A percentile compares a stretch with the other conserved stretches of the same genome.
These are phyloP conservation scores for Equus przewalskii DNA, from an alignment of 2,113 vertebrate genomes.

Conservation along the genomic window DNA sequence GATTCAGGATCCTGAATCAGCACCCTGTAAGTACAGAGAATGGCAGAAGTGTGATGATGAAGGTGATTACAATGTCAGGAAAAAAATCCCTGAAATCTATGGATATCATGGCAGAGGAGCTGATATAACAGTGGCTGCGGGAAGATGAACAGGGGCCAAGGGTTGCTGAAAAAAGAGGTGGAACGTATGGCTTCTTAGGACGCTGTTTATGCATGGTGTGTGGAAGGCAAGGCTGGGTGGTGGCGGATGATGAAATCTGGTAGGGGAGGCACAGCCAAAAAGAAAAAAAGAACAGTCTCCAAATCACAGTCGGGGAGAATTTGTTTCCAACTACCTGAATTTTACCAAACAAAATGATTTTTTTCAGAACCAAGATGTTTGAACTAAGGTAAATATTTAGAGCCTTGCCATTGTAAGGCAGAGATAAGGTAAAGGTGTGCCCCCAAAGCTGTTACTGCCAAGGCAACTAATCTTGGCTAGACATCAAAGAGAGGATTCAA, in stretches of 20 bases:
- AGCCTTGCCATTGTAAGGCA: background rate
- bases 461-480: background rate
- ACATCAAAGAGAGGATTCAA: background rate
- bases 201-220: background rate
- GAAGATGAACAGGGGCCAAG: background rate
- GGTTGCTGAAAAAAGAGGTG: background rate
- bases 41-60: background rate
- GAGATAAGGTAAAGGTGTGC: background rate
- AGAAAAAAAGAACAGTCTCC: background rate
- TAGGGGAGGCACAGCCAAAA: background rate
- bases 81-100: background rate
- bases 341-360: background rate
- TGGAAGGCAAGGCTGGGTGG: background rate
- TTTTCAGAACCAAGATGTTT: background rate
- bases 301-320: background rate
- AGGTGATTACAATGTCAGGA: background rate
- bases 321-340: background rate
- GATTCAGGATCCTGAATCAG: background rate
- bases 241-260: background rate
- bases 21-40: background rate
- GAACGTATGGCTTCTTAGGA: no score
- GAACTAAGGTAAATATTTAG: background rate
- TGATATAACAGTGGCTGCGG: background rate
- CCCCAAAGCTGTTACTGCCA: rapidly evolving
- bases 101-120: background rate